Base-by-base conservation (phyloP, 2,113 vertebrate genomes). In the Rhizomys pruinosus region DNA sequence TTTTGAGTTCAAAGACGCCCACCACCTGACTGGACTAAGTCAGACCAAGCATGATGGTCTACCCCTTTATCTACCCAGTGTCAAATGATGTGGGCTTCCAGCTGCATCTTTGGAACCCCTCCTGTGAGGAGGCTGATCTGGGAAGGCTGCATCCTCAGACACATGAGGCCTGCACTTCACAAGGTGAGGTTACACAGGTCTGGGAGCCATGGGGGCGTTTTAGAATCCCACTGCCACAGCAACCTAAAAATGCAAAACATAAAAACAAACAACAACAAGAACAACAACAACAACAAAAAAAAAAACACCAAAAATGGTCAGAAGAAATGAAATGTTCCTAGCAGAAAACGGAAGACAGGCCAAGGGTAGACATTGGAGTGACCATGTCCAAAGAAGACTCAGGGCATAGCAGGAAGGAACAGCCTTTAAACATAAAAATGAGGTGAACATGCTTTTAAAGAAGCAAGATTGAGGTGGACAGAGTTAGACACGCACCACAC, bases 81-180 rank as follows among this genome's bases (percentile, higher is more conserved):
- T 55, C 15, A 25, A 3, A 19, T 11, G 19, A 42, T 16, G 2
- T 55, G 52, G 72, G 44, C 6, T 71, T 34, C 55, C 1, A 2
- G 15, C 12, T 32, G 1, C 8, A 23, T 17, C 64, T 29, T 23
- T 52, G 64, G 27, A 78, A 55, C 10, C 3, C 34, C 63, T 66
- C 22, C 32, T 34, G 3, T 9, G 7, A 2, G 69, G 7, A 17
- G 32, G 44, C n/a, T 4, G 17, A 39, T 39, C 79, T 16, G 52
- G 66, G 29, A 25, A 47, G 3, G 27, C 25, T 5, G 17, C 16
- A 27, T 52, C 8, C 69, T 16, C 25, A 42, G 5, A 37, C 12
- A 8, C 19, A 0, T 4, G 61, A 3, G 5, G 9, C 42, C 10
- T 73, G 61, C 27, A 0, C 16, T 1, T 44, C 17, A 27, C 15